Evolutionary conservation across 2,113 vertebrate genomes (phyloP).

Genomic region (Camelus bactrianus): DNA sequence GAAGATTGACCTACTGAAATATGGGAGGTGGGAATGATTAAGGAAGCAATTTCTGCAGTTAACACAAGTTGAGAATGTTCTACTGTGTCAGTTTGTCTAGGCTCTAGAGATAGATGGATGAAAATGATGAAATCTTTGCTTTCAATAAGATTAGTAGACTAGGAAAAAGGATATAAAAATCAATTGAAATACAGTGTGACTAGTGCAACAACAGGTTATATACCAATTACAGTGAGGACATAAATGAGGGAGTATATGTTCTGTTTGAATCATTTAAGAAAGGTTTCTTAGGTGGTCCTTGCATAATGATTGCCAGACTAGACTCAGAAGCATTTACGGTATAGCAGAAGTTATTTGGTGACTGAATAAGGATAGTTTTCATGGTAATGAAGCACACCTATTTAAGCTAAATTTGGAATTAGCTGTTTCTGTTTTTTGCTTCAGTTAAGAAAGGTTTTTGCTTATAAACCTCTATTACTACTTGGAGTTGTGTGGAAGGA

Average conservation of each 20-base stretch:
- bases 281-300: neutral
- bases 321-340: neutral
- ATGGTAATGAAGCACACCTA: neutral
- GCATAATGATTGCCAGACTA: neutral
- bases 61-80: neutral
- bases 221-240: neutral
- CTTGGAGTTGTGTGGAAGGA: conserved; percentile 7
- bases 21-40: neutral
- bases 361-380: neutral
- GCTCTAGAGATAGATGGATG: neutral
- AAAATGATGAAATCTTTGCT: conserved; percentile 6
- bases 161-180: neutral
- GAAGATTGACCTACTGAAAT: neutral
- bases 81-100: neutral
- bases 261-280: neutral
- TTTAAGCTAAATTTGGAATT: conserved; percentile 33
- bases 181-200: neutral
- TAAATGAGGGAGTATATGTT: neutral
- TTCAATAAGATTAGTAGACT: neutral
- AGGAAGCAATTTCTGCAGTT: neutral
- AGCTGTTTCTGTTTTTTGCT: neutral
- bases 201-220: neutral
- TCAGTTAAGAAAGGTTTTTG: conserved; percentile 40
- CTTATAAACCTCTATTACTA: neutral
- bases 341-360: neutral